Evolutionary conservation across 2,888 invertebrate genomes (phyloP), one percentile per base, ranked within the genome.

Genomic region (Alviniconcha strummeri): DNA sequence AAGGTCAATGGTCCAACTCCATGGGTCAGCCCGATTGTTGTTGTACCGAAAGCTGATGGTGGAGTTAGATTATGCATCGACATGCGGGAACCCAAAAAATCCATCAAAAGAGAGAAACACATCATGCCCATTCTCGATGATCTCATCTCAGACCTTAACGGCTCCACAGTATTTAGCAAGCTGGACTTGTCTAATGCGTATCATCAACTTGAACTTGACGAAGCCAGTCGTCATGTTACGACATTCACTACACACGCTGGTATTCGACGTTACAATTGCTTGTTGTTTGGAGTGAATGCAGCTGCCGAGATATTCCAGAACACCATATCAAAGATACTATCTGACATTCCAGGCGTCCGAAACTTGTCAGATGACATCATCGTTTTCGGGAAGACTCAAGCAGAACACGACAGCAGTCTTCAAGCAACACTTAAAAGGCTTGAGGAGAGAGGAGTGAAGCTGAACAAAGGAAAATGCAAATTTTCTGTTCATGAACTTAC

Each of bases 301-400:
- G 94, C 94, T 6, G 92, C 93, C 0, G 94, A 94, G 88, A 88
- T 93, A 0, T 94, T 94, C 85, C 93, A 94, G 88, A 93, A 94
- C 88, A 90, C 89, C 4, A 83, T 94, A 64, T 91, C 92, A 84
- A 86, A 88, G 85, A 89, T 93, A 13, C 80, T 94, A 5, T 57
- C 84, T 75, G 88, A 87, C 8, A 92, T 92, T 52, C 88, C 91
- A 72, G 93, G 93, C 0, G 89, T 89, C 6, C 84, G 92, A 57
- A 93, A 92, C 81, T 91, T 91, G 79, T 92, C 92, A 57, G 94
- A 93, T 87, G 93, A 94, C 87, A 93, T 94, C 75, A 80, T 93
- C 5, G 85, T 94, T 15, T 90, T 84, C 89, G 93, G 90, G 1
- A 88, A 85, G 79, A 84, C 81, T 36, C 85, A 86, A 80, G n/a